Percentiles rank a stretch among this genome's conserved stretches.
These are phyloP conservation scores for Ptychodera flava DNA, from an alignment of 35 echinoderm and acorn worm species.

Conservation along the genomic window DNA sequence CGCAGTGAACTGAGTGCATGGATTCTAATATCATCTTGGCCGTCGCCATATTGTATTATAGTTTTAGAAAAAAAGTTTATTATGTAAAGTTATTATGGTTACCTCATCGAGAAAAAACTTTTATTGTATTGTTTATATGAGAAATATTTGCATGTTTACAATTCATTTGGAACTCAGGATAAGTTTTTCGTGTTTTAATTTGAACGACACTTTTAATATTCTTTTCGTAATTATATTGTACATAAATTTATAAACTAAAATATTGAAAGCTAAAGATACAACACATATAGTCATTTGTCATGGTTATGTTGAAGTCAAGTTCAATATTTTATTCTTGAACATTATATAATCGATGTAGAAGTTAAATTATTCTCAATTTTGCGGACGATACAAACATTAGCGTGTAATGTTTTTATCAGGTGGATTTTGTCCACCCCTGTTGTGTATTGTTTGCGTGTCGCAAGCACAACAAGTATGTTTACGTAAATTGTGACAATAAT, in stretches of 20 bases:
- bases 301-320: too few relatives aligned
- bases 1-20: not conserved
- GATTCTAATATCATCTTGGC: not conserved
- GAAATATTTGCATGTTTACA: not conserved
- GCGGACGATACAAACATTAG: too few relatives aligned
- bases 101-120: not conserved
- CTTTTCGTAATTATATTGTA: not conserved
- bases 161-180: not conserved
- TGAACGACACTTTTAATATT: not conserved
- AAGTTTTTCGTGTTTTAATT: not conserved
- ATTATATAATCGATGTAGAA: not conserved
- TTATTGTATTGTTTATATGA: slow-evolving; percentile 2
- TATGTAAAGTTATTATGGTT: not conserved
- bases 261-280: not conserved
- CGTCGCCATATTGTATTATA: not conserved
- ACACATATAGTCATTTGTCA: not conserved
- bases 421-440: too few relatives aligned
- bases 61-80: not conserved
- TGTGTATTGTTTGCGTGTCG: too few relatives aligned
- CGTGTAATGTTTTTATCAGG: too few relatives aligned
- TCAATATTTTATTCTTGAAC: not conserved
- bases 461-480: too few relatives aligned
- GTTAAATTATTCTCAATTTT: not conserved
- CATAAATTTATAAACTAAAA: not conserved
- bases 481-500: too few relatives aligned